phyloP scores from a whole-genome alignment of 1,140 invertebrate genomes.

The Eurytemora carolleeae region DNA sequence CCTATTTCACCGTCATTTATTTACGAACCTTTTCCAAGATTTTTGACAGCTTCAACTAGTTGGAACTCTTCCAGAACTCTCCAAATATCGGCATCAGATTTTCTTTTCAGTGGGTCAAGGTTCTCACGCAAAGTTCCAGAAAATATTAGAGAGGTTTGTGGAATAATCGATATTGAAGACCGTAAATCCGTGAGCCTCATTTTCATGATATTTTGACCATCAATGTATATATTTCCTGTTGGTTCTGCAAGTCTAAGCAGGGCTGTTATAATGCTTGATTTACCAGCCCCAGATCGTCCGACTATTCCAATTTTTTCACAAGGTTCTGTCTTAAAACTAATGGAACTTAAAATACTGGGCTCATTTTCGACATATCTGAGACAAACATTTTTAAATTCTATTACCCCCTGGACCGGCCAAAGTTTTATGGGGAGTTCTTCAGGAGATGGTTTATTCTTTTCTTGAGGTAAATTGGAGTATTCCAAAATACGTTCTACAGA shows the following conservation, averaged over 20 bases:
- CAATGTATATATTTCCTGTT: slow-evolving; percentile 43
- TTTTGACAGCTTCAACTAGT: slow-evolving; percentile 51
- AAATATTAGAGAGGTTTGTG: slow-evolving; percentile 42
- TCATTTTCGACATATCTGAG: slow-evolving; percentile 3
- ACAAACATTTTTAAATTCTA: not conserved
- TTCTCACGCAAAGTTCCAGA: slow-evolving; percentile 61
- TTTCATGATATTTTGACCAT: slow-evolving; percentile 39
- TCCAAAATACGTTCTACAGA: slow-evolving; percentile 64
- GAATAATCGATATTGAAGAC: slow-evolving; percentile 54
- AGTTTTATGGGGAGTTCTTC: not conserved
- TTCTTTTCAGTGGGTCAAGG: slow-evolving; percentile 58
- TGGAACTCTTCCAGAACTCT: slow-evolving; percentile 44
- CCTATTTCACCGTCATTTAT: too few relatives aligned
- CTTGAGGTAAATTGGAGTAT: slow-evolving; percentile 37
- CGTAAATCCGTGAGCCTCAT: slow-evolving; percentile 47
- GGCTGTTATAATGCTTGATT: slow-evolving; percentile 63
- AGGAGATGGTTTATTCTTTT: slow-evolving; percentile 24
- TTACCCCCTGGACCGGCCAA: not conserved
- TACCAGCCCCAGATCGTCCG: slow-evolving; percentile 71
- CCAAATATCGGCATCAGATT: slow-evolving; percentile 45
- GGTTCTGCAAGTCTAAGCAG: slow-evolving; percentile 53
- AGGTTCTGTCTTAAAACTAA: not conserved
- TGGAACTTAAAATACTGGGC: not conserved
- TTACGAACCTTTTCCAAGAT: slow-evolving; percentile 43
- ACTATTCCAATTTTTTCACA: slow-evolving; percentile 45